phyloP scores from a whole-genome alignment of 2,113 vertebrate species.

The Grammomys surdaster region DNA sequence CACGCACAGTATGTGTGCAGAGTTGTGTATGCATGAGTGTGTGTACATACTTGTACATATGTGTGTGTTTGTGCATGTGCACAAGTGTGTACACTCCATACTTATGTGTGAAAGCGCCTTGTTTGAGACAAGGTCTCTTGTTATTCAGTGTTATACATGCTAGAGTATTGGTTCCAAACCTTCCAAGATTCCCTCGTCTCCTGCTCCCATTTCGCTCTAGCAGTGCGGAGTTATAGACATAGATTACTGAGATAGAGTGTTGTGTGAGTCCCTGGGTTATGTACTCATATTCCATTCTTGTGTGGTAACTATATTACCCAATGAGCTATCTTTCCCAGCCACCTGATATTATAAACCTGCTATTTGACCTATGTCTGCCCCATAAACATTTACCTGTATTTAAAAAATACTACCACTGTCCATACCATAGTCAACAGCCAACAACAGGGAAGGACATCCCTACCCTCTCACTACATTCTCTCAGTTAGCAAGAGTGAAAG shows the following conservation, averaged over 20 bases:
- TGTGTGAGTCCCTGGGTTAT: neutral
- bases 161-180: too few species aligned
- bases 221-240: neutral
- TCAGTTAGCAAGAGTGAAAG: conserved; percentile 11
- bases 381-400: conserved; percentile 5
- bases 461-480: neutral
- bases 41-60: neutral
- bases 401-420: neutral
- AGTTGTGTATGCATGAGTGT: neutral
- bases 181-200: neutral
- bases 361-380: conserved; percentile 9
- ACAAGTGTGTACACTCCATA: too few species aligned
- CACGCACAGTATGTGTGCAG: neutral
- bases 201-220: neutral
- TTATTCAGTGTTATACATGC: neutral
- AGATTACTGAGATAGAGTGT: too few species aligned
- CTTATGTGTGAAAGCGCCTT: neutral
- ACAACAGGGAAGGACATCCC: neutral
- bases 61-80: neutral
- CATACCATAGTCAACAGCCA: neutral
- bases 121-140: neutral
- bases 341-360: neutral
- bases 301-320: neutral
- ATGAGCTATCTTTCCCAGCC: too few species aligned
- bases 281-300: neutral